Evolutionary conservation across 1,140 invertebrate genomes (phyloP).

Genomic region (Holotrichia oblita): DNA sequence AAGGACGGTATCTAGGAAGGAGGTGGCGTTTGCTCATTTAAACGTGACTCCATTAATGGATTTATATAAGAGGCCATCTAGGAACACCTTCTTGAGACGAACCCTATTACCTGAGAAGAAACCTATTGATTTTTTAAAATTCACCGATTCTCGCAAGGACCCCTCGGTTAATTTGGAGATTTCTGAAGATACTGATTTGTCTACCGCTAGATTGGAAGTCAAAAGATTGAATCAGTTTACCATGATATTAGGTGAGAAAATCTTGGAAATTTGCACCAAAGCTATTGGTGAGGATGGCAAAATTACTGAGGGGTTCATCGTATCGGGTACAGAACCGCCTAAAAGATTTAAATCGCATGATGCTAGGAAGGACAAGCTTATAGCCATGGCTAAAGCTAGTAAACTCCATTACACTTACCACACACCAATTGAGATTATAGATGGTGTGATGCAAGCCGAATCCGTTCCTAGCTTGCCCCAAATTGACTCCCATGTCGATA

Average conservation of each 20-base stretch:
- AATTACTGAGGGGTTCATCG: slow-evolving; percentile 40
- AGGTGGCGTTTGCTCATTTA: slow-evolving; percentile 19
- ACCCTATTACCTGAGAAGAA: not conserved
- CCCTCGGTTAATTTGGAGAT: not conserved
- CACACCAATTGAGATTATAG: slow-evolving; percentile 16
- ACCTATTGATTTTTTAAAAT: not conserved
- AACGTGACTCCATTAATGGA: slow-evolving; percentile 8
- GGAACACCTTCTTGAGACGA: not conserved
- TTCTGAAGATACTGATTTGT: slow-evolving; percentile 36
- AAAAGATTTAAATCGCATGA: slow-evolving; percentile 42
- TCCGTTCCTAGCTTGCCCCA: not conserved
- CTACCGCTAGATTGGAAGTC: not conserved
- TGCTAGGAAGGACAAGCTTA: not conserved
- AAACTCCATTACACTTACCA: not conserved
- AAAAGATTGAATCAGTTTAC: not conserved
- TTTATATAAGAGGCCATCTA: slow-evolving; percentile 9
- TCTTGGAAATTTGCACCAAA: slow-evolving; percentile 40
- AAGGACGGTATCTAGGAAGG: not conserved
- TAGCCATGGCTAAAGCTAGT: not conserved
- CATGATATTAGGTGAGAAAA: slow-evolving; percentile 34
- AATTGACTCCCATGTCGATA: not conserved
- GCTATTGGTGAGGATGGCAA: slow-evolving; percentile 7
- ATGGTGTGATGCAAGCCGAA: slow-evolving; percentile 2
- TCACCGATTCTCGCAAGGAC: not conserved
- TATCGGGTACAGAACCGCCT: slow-evolving; percentile 51